phyloP scores from a whole-genome alignment of 2,888 invertebrate species.

The Alentia gelatinosa region DNA sequence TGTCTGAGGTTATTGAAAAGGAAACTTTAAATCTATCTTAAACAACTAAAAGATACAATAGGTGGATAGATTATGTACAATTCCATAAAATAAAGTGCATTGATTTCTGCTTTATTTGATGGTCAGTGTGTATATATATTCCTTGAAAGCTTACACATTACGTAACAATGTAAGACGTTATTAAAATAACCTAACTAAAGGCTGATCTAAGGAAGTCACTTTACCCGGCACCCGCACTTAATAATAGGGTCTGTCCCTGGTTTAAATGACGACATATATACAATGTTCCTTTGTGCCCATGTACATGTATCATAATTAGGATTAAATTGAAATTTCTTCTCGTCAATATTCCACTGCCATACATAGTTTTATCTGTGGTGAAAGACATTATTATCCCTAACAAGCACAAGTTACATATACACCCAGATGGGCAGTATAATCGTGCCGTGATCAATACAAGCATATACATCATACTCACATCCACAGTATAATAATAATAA shows the following conservation, averaged over 20 bases:
- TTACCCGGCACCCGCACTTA: background rate
- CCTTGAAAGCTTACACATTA: background rate
- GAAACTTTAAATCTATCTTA: background rate
- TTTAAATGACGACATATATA: background rate
- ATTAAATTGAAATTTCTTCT: background rate
- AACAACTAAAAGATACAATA: background rate
- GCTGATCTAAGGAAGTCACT: background rate
- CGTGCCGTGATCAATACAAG: background rate
- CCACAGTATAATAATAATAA: background rate
- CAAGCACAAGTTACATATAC: background rate
- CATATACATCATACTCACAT: background rate
- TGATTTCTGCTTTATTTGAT: background rate
- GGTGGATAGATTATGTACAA: background rate
- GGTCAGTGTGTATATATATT: too few relatives aligned
- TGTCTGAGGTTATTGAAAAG: too few relatives aligned
- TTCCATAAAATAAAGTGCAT: background rate
- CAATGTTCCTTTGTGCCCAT: background rate
- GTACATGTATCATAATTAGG: background rate
- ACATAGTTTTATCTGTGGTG: background rate
- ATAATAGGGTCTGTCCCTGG: background rate
- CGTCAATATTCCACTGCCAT: background rate
- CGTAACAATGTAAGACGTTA: background rate
- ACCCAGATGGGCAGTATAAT: background rate
- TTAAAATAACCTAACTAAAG: background rate
- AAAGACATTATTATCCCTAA: conserved; percentile 26